Conservation (phyloP, 2,797 vertebrate species). For the Poecilia velifera region DNA sequence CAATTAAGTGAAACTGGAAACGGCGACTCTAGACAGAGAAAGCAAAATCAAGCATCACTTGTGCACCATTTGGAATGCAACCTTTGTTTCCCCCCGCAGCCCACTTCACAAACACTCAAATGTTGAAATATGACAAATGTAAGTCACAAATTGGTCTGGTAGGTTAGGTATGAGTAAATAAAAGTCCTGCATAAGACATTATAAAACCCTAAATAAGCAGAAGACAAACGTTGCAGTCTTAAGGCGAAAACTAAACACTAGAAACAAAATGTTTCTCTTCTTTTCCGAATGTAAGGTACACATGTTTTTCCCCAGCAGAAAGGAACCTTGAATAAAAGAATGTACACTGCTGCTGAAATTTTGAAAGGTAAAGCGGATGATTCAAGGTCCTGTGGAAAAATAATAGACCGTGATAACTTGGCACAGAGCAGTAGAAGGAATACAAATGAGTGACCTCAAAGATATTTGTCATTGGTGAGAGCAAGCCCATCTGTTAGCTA, state of each 20-base stretch:
- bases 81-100: background rate
- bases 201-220: background rate
- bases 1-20: background rate
- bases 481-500: constrained; percentile 54
- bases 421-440: constrained; percentile 53
- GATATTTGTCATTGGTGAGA: constrained; percentile 60
- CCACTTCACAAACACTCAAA: background rate
- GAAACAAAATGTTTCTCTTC: background rate
- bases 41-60: background rate
- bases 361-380: constrained; percentile 43
- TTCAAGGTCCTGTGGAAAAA: constrained; percentile 37
- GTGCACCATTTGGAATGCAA: background rate
- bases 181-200: background rate
- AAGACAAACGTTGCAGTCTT: background rate
- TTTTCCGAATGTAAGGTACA: constrained; percentile 23
- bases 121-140: background rate
- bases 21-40: background rate
- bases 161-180: background rate
- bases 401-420: constrained; percentile 43
- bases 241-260: background rate
- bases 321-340: constrained; percentile 39
- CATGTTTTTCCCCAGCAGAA: constrained; percentile 15
- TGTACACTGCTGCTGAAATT: constrained; percentile 32
- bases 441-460: constrained; percentile 66
- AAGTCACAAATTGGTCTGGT: background rate